These are phyloP conservation scores for Myanophis thanlyinensis DNA, from an alignment of 2,113 vertebrate species.

Conservation along the genomic window DNA sequence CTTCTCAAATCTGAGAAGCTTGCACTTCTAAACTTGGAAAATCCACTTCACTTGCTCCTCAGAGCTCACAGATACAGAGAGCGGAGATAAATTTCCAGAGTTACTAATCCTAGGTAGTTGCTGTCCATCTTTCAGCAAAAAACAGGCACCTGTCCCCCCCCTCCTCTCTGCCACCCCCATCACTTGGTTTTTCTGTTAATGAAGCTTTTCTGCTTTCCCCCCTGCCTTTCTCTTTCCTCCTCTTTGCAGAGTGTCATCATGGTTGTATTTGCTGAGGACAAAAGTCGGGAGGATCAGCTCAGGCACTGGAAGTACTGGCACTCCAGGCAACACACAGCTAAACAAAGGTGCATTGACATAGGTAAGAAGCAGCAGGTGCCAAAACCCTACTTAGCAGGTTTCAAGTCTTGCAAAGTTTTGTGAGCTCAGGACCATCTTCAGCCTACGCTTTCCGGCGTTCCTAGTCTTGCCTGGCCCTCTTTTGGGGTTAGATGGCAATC, in stretches of 20 bases:
- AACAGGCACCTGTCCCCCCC: too few species aligned
- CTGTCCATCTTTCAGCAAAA: background rate
- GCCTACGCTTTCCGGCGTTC: background rate
- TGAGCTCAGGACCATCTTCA: background rate
- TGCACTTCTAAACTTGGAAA: background rate
- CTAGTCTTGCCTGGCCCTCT: background rate
- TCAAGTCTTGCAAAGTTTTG: background rate
- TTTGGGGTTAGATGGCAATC: background rate
- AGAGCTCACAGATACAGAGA: background rate
- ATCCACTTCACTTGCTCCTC: background rate
- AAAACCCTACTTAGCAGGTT: slow-evolving; percentile 45
- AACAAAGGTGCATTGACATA: slow-evolving; percentile 97
- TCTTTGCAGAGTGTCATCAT: slow-evolving; percentile 90
- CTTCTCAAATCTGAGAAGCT: background rate
- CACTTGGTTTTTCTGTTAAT: background rate
- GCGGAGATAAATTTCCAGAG: background rate
- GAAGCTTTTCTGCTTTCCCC: fast-evolving
- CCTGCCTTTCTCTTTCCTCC: background rate
- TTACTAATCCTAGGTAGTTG: background rate
- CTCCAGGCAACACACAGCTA: slow-evolving; percentile 96
- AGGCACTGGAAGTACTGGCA: slow-evolving; percentile 99
- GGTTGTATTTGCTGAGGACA: slow-evolving; percentile 98
- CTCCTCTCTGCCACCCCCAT: background rate
- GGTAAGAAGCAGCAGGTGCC: slow-evolving; percentile 73
- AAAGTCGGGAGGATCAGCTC: slow-evolving; percentile 94